Percentiles rank a stretch among this genome's conserved stretches.
Evolutionary conservation across 1,140 invertebrate genomes (phyloP).

Genomic region (Rhagoletis zephyria): DNA sequence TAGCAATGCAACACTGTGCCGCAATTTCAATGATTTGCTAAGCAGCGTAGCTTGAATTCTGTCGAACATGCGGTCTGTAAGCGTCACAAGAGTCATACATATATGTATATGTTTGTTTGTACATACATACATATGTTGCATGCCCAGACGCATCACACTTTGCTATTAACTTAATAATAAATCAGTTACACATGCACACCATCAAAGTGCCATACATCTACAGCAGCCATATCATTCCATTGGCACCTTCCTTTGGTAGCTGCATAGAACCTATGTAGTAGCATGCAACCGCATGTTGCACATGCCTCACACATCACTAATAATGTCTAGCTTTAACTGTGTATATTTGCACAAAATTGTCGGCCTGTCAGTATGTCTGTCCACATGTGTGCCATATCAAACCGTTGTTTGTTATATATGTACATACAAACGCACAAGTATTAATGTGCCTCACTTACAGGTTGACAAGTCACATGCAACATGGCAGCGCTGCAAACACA

Average conservation of each 20-base stretch:
- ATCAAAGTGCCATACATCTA: not conserved
- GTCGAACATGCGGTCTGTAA: constrained; percentile 9
- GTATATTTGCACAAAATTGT: constrained; percentile 1
- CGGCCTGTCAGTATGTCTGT: constrained; percentile 8
- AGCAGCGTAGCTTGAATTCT: not conserved
- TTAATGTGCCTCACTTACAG: constrained; percentile 2
- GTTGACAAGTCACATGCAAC: constrained; percentile 9
- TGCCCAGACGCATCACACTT: not conserved
- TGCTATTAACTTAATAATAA: constrained; percentile 48
- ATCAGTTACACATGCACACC: constrained; percentile 6
- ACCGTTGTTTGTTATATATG: not conserved
- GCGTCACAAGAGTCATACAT: not conserved
- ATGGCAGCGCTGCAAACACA: not conserved
- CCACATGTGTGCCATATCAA: constrained; percentile 17
- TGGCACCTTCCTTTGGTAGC: not conserved
- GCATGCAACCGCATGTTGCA: not conserved
- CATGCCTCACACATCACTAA: not conserved
- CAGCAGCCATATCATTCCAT: not conserved
- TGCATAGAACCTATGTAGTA: not conserved
- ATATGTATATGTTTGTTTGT: not conserved
- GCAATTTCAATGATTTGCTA: not conserved
- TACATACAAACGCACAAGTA: not conserved
- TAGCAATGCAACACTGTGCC: not conserved
- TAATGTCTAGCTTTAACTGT: not conserved
- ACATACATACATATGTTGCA: not conserved